These are phyloP conservation scores for Drosophila nigritarsus DNA, from an alignment of 2,888 invertebrate species.

Conservation along the genomic window DNA sequence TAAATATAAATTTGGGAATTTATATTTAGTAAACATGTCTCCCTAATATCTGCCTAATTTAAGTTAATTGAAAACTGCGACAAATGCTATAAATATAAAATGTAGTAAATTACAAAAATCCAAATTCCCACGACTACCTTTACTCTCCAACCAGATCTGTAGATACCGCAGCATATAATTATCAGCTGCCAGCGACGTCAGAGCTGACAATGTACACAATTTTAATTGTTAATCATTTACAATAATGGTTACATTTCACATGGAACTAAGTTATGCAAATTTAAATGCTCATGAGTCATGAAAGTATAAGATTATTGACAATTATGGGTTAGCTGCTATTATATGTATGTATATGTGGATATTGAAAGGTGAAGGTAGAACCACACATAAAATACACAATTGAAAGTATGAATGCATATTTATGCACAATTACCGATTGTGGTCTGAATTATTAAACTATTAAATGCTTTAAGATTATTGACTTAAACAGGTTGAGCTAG, in stretches of 20 bases:
- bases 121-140: slow-evolving; percentile 13
- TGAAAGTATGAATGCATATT: slow-evolving; percentile 15
- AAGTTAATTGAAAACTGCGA: slow-evolving; percentile 79
- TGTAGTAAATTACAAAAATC: slow-evolving; percentile 83
- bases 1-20: slow-evolving; percentile 59
- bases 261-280: slow-evolving; percentile 56
- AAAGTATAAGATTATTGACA: slow-evolving; percentile 43
- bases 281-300: slow-evolving; percentile 17
- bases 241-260: slow-evolving; percentile 37
- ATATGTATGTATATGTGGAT: slow-evolving; percentile 51
- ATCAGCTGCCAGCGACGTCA: slow-evolving; percentile 2
- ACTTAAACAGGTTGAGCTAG: neutral
- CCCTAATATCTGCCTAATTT: slow-evolving; percentile 73
- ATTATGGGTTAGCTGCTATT: slow-evolving; percentile 58
- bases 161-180: slow-evolving; percentile 2
- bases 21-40: slow-evolving; percentile 57
- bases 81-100: slow-evolving; percentile 83
- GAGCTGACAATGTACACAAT: slow-evolving; percentile 11
- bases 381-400: slow-evolving; percentile 10
- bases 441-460: neutral
- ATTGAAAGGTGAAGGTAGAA: slow-evolving; percentile 57
- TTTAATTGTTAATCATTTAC: slow-evolving; percentile 30
- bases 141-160: neutral
- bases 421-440: slow-evolving; percentile 1
- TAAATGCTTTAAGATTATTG: neutral